phyloP scores from a whole-genome alignment of 2,797 vertebrate species.

The Chrysocyon brachyurus region DNA sequence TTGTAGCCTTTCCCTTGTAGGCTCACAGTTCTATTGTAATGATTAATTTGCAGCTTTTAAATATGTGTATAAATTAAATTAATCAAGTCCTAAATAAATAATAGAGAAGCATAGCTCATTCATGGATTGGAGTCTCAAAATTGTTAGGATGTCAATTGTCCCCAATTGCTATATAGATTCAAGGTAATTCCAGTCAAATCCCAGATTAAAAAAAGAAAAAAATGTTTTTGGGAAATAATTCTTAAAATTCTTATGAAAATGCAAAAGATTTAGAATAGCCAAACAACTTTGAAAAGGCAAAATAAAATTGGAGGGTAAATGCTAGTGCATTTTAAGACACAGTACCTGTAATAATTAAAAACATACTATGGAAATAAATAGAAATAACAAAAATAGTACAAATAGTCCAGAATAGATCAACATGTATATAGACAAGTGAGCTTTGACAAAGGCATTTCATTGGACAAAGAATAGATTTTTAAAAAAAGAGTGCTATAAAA shows the following conservation, averaged over 20 bases:
- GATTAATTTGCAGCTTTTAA: not conserved
- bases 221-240: not conserved
- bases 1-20: not conserved
- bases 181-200: not conserved
- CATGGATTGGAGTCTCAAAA: not conserved
- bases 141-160: not conserved
- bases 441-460: not conserved
- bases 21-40: not conserved
- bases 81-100: not conserved
- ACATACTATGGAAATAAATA: not conserved
- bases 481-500: not conserved
- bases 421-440: not conserved
- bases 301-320: not conserved
- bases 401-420: not conserved
- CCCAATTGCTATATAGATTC: not conserved
- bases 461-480: not conserved
- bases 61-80: not conserved
- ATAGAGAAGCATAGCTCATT: not conserved
- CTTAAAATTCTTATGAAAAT: not conserved
- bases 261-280: not conserved
- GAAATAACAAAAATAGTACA: not conserved
- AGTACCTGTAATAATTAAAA: not conserved
- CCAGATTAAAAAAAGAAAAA: not conserved
- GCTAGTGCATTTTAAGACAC: not conserved
- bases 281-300: not conserved